Percentiles rank a stretch among this genome's conserved stretches.
Evolutionary conservation across 2,797 vertebrate species (phyloP).

Genomic region (Chelon auratus): DNA sequence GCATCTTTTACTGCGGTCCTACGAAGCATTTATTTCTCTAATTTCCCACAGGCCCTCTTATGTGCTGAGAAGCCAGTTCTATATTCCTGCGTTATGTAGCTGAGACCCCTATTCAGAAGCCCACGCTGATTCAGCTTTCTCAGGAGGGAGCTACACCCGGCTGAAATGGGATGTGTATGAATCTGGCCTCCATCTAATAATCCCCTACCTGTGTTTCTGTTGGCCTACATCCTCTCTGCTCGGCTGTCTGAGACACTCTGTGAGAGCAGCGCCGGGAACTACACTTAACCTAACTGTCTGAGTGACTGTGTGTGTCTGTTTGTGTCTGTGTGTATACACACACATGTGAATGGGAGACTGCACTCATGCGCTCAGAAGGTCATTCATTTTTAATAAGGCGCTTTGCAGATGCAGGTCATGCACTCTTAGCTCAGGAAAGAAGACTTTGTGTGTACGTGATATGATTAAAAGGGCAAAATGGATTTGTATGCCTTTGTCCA

Average conservation of each 20-base stretch:
- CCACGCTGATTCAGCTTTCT: conserved; percentile 48
- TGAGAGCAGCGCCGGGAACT: conserved; percentile 15
- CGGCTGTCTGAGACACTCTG: conserved; percentile 25
- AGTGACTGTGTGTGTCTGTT: conserved; percentile 9
- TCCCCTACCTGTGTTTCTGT: conserved; percentile 29
- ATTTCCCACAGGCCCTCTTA: conserved; percentile 52
- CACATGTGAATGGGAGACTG: conserved; percentile 28
- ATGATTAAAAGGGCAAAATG: conserved; percentile 46
- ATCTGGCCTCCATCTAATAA: conserved; percentile 24
- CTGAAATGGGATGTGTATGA: conserved; percentile 35
- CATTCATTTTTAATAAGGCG: conserved; percentile 80
- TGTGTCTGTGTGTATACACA: conserved; percentile 15
- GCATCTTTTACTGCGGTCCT: neutral
- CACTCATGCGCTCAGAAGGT: conserved; percentile 67
- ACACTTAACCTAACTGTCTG: conserved; percentile 52
- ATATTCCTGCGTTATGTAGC: conserved; percentile 30
- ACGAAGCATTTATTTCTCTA: conserved; percentile 41
- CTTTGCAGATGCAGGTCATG: conserved; percentile 75
- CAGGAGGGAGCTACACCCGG: conserved; percentile 41
- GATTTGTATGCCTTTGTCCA: conserved; percentile 26
- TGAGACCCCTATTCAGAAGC: conserved; percentile 34
- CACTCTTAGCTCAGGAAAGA: conserved; percentile 43
- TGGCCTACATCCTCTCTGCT: conserved; percentile 34
- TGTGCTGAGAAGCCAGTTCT: conserved; percentile 4
- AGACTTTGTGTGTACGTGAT: conserved; percentile 40